Conservation (phyloP, 2,888 invertebrate species). For the Drosophila multiciliata region DNA sequence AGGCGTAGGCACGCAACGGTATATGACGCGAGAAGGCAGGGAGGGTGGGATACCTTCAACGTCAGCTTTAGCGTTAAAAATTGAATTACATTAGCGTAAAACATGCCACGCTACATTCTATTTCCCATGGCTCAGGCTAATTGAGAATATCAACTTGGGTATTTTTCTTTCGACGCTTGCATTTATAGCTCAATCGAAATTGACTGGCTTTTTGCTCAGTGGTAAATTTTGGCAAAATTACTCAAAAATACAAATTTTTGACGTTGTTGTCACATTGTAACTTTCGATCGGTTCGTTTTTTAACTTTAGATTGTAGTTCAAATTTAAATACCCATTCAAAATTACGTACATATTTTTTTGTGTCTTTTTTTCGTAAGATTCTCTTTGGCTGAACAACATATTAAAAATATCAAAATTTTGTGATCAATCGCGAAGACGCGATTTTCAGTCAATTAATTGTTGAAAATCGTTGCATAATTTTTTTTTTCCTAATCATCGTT, state of each 20-base stretch:
- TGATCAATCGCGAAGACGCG: too few species aligned
- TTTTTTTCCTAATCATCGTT: background rate
- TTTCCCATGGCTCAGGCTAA: conserved; percentile 9
- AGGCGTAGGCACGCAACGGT: conserved; percentile 11
- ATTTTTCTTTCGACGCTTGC: background rate
- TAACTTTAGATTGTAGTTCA: background rate
- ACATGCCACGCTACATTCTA: conserved; percentile 13
- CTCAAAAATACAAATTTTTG: background rate
- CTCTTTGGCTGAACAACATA: background rate
- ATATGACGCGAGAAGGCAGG: background rate
- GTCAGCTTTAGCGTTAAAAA: conserved; percentile 31
- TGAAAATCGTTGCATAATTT: background rate
- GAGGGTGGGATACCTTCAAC: background rate
- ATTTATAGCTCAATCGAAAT: background rate
- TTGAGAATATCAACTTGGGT: conserved; percentile 31
- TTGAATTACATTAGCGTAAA: conserved; percentile 37
- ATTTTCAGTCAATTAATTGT: background rate
- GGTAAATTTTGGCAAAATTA: background rate
- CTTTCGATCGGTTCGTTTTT: background rate
- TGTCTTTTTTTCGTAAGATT: background rate
- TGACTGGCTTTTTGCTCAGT: background rate
- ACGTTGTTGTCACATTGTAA: background rate
- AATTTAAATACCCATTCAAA: background rate
- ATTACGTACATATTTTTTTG: too few species aligned
- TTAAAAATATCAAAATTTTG: too few species aligned